Evolutionary conservation across 2,797 vertebrate species (phyloP).

Genomic region (Pygocentrus nattereri): DNA sequence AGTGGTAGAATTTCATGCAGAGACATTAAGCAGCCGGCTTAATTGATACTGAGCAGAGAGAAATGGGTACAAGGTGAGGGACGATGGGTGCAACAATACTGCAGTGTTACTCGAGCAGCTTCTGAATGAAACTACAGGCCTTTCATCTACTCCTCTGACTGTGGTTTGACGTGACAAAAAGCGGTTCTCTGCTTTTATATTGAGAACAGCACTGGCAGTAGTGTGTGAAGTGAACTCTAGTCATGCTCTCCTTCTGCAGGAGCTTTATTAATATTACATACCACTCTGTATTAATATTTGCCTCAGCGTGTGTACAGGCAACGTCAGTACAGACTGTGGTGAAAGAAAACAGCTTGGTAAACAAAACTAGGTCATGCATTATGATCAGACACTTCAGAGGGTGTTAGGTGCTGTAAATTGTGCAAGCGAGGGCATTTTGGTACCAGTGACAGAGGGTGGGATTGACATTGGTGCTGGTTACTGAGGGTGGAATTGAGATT

Average conservation of each 20-base stretch:
- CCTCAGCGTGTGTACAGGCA: slow-evolving; percentile 69
- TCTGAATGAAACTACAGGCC: neutral
- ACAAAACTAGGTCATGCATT: slow-evolving; percentile 22
- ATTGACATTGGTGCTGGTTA: neutral
- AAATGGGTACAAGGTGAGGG: neutral
- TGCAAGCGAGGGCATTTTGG: neutral
- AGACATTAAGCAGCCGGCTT: neutral
- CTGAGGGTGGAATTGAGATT: neutral
- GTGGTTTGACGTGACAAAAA: slow-evolving; percentile 7
- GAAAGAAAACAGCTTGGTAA: slow-evolving; percentile 56
- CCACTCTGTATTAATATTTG: slow-evolving; percentile 72
- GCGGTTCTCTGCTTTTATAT: neutral
- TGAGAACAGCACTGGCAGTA: slow-evolving; percentile 26
- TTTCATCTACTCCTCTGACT: neutral
- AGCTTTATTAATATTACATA: slow-evolving; percentile 76
- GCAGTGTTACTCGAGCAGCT: neutral
- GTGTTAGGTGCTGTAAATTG: neutral
- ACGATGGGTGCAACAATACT: neutral
- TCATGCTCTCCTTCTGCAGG: slow-evolving; percentile 62
- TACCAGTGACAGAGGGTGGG: neutral
- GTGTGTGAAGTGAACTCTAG: slow-evolving; percentile 61
- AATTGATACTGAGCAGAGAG: neutral
- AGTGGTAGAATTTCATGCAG: neutral
- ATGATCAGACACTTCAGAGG: neutral
- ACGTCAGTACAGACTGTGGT: slow-evolving; percentile 67